Conservation (phyloP, 2,797 vertebrate genomes). For the Antrozous pallidus region DNA sequence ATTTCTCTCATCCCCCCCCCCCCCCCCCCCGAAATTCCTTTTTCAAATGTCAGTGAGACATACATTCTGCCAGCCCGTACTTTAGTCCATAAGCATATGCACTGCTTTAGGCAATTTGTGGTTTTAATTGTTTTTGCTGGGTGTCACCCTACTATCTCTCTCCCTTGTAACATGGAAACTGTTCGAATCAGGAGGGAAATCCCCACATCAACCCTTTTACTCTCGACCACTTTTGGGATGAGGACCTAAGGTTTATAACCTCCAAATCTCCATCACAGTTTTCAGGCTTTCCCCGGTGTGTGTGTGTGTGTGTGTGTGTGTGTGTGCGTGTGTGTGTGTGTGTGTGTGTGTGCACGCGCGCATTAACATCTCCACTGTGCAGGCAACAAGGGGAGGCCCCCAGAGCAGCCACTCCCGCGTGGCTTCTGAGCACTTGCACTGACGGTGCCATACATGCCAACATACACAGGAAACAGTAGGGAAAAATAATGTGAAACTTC, state of each 20-base stretch:
- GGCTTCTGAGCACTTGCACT: neutral
- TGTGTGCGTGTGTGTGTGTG: neutral
- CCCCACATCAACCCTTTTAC: neutral
- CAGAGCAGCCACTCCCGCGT: neutral
- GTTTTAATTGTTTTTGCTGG: neutral
- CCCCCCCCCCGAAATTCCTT: no score
- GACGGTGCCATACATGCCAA: accelerated
- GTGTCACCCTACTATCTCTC: neutral
- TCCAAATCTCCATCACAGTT: neutral
- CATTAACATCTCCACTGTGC: neutral
- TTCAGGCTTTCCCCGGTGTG: neutral
- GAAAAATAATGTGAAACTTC: neutral
- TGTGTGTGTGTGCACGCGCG: neutral
- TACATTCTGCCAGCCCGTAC: neutral
- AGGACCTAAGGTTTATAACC: neutral
- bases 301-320: neutral
- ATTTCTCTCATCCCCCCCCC: no score
- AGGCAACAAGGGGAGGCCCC: neutral
- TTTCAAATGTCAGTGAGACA: neutral
- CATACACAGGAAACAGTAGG: accelerated
- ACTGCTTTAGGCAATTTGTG: neutral
- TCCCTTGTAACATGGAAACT: neutral
- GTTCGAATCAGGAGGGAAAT: neutral
- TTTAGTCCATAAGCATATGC: neutral
- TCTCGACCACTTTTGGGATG: neutral